Conservation (phyloP, 2,888 invertebrate species). For the Blastobasis adustella region DNA sequence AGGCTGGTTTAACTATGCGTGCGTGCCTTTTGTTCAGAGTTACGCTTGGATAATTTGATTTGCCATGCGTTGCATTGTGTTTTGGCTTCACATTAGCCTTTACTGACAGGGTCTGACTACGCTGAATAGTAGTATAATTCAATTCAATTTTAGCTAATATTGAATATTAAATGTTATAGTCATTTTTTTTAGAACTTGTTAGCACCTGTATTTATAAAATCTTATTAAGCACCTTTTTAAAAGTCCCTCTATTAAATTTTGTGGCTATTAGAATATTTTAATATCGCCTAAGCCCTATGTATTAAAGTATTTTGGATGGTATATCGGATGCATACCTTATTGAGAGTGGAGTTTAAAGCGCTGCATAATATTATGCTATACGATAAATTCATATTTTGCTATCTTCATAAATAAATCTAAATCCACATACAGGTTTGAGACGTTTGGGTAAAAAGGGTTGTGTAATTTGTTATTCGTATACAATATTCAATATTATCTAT, state of each 20-base stretch:
- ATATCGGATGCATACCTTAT: constrained; percentile 21
- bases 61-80: constrained; percentile 6
- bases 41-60: constrained; percentile 23
- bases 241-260: constrained; percentile 37
- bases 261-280: constrained; percentile 28
- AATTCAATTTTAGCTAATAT: constrained; percentile 60
- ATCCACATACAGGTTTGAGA: constrained; percentile 49
- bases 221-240: constrained; percentile 51
- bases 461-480: constrained; percentile 67
- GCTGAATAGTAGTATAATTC: constrained; percentile 58
- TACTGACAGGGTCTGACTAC: constrained; percentile 67
- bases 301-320: constrained; percentile 26
- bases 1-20: background rate
- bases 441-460: constrained; percentile 68
- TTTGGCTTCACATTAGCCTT: constrained; percentile 48
- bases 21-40: constrained; percentile 3
- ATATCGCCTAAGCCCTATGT: constrained; percentile 20
- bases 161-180: constrained; percentile 49
- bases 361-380: constrained; percentile 20
- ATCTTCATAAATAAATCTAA: constrained; percentile 28
- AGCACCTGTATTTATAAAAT: constrained; percentile 54
- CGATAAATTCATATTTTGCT: constrained; percentile 38
- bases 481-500: constrained; percentile 40
- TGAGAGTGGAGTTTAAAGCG: constrained; percentile 20
- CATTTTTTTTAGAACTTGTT: constrained; percentile 50